Percentiles rank a stretch among this genome's conserved stretches.
Conservation (phyloP, 2,113 vertebrate genomes). For the Murina feae region DNA sequence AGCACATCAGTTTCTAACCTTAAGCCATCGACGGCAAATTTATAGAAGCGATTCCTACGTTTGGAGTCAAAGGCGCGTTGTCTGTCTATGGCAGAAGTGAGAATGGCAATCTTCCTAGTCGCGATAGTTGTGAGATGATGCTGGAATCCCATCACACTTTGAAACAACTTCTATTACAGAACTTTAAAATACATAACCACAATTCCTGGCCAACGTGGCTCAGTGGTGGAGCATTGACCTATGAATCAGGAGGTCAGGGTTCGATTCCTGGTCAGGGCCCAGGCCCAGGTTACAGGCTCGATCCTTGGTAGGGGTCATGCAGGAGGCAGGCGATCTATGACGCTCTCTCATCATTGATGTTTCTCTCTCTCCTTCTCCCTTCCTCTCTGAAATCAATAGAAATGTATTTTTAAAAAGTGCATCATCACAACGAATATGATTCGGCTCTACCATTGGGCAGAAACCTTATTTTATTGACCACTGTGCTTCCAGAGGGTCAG, state of each 20-base stretch:
- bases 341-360: no score
- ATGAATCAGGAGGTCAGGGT: no score
- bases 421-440: neutral
- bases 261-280: no score
- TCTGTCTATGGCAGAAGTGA: neutral
- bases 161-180: neutral
- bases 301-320: no score
- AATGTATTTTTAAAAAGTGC: no score
- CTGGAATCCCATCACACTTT: neutral
- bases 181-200: neutral
- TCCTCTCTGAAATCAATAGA: no score
- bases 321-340: no score
- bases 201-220: no score
- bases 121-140: neutral
- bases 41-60: neutral
- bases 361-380: no score
- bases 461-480: neutral
- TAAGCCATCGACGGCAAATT: neutral
- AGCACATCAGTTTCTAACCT: conserved; percentile 19
- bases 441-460: neutral
- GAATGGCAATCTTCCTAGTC: neutral
- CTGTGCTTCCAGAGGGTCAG: neutral
- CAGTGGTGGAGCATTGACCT: no score
- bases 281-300: no score
- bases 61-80: neutral